Conservation (phyloP, 2,888 invertebrate species). For the Eurytoma californica region DNA sequence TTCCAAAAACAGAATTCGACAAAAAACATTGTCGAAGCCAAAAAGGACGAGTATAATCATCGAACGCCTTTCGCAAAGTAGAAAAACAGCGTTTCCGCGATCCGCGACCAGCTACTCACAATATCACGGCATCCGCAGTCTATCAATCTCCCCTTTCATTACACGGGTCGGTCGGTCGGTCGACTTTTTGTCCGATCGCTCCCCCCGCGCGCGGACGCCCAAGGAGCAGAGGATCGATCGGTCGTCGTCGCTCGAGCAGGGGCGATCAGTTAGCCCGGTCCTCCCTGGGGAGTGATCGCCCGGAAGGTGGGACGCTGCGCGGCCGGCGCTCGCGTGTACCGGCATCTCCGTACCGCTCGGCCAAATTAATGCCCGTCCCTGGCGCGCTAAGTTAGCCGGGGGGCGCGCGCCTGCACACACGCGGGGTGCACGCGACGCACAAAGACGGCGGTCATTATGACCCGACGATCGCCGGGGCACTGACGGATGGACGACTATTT, state of each 20-base stretch:
- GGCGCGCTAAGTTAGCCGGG: conserved; percentile 49
- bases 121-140: conserved; percentile 28
- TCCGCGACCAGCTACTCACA: background rate
- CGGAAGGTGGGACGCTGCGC: background rate
- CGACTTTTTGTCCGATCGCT: too few relatives aligned
- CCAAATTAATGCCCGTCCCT: conserved; percentile 72
- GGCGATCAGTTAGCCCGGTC: conserved; percentile 41
- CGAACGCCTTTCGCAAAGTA: too few relatives aligned
- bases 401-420: background rate
- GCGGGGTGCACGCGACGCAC: background rate
- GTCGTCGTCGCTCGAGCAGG: conserved; percentile 4
- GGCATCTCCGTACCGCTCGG: conserved; percentile 63
- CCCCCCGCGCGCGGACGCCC: background rate
- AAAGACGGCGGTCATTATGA: conserved; percentile 55
- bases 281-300: conserved; percentile 46
- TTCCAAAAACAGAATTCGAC: too few relatives aligned
- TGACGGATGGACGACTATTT: conserved; percentile 36
- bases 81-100: too few relatives aligned
- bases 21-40: too few relatives aligned
- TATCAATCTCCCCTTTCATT: conserved; percentile 44
- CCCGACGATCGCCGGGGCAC: conserved; percentile 53
- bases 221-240: conserved; percentile 26
- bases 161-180: background rate
- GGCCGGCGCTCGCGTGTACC: background rate
- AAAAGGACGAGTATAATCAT: too few relatives aligned